Percentiles rank a stretch among this genome's conserved stretches.
phyloP scores from a whole-genome alignment of 2,888 invertebrate species.

The Perizoma flavofasciatum region DNA sequence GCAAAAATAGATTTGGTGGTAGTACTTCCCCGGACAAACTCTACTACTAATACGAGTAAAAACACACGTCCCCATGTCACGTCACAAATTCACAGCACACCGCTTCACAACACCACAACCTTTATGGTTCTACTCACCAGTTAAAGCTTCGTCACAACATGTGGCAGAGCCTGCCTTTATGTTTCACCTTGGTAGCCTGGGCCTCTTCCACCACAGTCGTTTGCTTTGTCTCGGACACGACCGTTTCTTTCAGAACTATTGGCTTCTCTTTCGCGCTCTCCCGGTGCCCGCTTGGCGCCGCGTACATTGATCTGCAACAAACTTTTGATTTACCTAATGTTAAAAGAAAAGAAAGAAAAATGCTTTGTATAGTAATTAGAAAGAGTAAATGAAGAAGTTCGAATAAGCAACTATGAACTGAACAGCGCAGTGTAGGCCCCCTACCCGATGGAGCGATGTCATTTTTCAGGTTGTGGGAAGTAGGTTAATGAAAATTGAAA shows the following conservation, averaged over 20 bases:
- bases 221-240: slow-evolving; percentile 43
- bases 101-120: no score
- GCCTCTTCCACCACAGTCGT: slow-evolving; percentile 46
- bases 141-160: slow-evolving; percentile 82
- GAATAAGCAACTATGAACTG: no score
- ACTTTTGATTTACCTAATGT: slow-evolving; percentile 67
- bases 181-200: slow-evolving; percentile 57
- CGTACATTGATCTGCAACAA: slow-evolving; percentile 81
- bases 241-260: slow-evolving; percentile 51
- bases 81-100: no score
- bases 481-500: no score
- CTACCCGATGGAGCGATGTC: no score
- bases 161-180: slow-evolving; percentile 73
- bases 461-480: no score
- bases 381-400: not conserved
- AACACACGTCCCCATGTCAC: no score
- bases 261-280: slow-evolving; percentile 55
- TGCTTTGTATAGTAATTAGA: slow-evolving; percentile 4
- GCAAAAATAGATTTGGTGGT: no score
- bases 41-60: no score
- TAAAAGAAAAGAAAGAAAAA: slow-evolving; percentile 43
- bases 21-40: no score
- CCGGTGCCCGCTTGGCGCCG: slow-evolving; percentile 66
- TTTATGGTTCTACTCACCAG: slow-evolving; percentile 58
- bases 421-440: no score